Base-by-base conservation (phyloP, 2,797 vertebrate species). In the Pangasius larnaudii region DNA sequence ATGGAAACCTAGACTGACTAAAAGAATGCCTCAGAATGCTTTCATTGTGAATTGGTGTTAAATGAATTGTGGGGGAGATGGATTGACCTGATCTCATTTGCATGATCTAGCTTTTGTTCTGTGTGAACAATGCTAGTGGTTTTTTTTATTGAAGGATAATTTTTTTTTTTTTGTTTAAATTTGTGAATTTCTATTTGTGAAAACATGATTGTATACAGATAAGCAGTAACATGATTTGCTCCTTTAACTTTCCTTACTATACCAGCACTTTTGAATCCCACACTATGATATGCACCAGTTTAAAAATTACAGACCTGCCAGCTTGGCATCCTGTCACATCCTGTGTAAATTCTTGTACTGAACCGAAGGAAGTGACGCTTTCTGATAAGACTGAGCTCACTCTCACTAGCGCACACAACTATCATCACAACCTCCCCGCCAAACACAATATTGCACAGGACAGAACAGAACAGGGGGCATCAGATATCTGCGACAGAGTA, bases 341-440 rank as follows among this genome's bases (percentile, higher is more conserved):
- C 88, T 88, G 87, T 88, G 30, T 33, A 36, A 63, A 3, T 77
- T 53, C 61, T 86, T 56, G 53, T 42, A 46, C 42, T 30, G 36
- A 65, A 59, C 58, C 1, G 3, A 14, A 53, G 42, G 53, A 79
- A 86, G 65, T 89, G 87, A 81, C 63, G 67, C 74, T 65, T 78
- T 80, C 63, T 81, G 90, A 90, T 90, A 90, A 90, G 63, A 39
- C 61, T 16, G 0, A 4, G 19, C 8, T 67, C 5, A 33, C 18
- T 86, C 27, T 69, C 18, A 53, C 58, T 69, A 22, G 51, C n/a
- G 46, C 69, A 78, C 18, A 59, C 56, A 49, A 27, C 33, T 49
- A 16, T 56, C n/a, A 33, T 11, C 33, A 72, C 10, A 16, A 63
- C 74, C 69, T 69, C 53, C 9, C 39, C 19, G 77, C 79, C 83